Evolutionary conservation across 2,888 invertebrate species (phyloP).

Genomic region (Flexamia atlantica): DNA sequence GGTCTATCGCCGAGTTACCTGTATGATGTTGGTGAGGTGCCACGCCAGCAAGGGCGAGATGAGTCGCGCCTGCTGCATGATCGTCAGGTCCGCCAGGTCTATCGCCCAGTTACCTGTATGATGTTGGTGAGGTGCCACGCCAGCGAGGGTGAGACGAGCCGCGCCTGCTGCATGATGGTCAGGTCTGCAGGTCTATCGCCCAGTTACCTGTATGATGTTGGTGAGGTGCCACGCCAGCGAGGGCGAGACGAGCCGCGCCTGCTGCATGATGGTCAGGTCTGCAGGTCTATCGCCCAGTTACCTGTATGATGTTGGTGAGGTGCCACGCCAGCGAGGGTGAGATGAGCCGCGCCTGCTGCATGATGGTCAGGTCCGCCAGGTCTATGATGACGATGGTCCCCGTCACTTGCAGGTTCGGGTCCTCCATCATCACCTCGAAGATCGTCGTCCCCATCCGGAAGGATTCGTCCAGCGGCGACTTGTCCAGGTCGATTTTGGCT

Average conservation of each 20-base stretch:
- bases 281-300: slow-evolving; percentile 43
- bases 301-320: slow-evolving; percentile 69
- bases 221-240: slow-evolving; percentile 69
- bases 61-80: slow-evolving; percentile 68
- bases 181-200: slow-evolving; percentile 69
- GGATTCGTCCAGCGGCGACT: slow-evolving; percentile 67
- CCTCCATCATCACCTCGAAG: slow-evolving; percentile 70
- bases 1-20: slow-evolving; percentile 69
- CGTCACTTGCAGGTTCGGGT: slow-evolving; percentile 69
- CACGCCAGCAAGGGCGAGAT: slow-evolving; percentile 68
- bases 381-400: slow-evolving; percentile 69
- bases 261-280: neutral
- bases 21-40: slow-evolving; percentile 69
- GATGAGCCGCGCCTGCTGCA: slow-evolving; percentile 69
- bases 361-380: slow-evolving; percentile 67
- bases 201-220: slow-evolving; percentile 69
- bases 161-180: slow-evolving; percentile 69
- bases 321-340: slow-evolving; percentile 70
- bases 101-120: slow-evolving; percentile 70
- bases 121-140: slow-evolving; percentile 70
- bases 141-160: slow-evolving; percentile 68
- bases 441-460: slow-evolving; percentile 69
- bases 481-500: slow-evolving; percentile 68
- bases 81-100: too few species aligned
- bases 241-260: slow-evolving; percentile 64